These are phyloP conservation scores for Paracyclopina nana DNA, from an alignment of 1,140 invertebrate species.

Conservation along the genomic window DNA sequence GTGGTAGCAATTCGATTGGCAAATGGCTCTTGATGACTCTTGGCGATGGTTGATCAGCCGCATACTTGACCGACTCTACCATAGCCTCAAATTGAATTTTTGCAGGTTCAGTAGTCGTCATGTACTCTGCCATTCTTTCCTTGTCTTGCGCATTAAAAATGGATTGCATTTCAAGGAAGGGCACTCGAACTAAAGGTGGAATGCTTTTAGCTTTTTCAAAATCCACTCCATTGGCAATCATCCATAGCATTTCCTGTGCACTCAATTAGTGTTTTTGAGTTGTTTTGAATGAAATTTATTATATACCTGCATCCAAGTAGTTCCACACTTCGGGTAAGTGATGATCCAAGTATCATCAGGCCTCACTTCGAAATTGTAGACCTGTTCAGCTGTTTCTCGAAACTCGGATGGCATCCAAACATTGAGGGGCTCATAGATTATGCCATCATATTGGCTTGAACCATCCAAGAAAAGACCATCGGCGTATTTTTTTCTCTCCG, in stretches of 20 bases:
- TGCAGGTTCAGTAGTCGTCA: too few relatives aligned
- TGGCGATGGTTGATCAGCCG: too few relatives aligned
- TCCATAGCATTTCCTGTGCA: not conserved
- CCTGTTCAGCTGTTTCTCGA: not conserved
- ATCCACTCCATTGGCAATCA: not conserved
- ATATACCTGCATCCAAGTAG: slow-evolving; percentile 8
- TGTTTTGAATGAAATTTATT: not conserved
- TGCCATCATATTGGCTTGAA: too few relatives aligned
- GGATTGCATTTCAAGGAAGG: not conserved
- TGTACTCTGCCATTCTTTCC: too few relatives aligned
- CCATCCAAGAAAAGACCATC: too few relatives aligned
- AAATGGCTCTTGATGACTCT: slow-evolving; percentile 9
- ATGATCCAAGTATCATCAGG: slow-evolving; percentile 12
- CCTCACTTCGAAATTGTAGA: slow-evolving; percentile 11
- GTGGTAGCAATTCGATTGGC: not conserved
- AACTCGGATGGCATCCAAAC: too few relatives aligned
- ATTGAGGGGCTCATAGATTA: too few relatives aligned
- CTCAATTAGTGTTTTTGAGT: not conserved
- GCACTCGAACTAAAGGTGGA: not conserved
- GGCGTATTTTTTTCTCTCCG: too few relatives aligned
- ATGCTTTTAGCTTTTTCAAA: too few relatives aligned
- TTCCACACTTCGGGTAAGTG: slow-evolving; percentile 13
- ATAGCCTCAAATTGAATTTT: too few relatives aligned
- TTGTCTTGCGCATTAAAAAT: too few relatives aligned
- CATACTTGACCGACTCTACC: too few relatives aligned